These are phyloP conservation scores for Procambarus virginalis DNA, from an alignment of 1,140 invertebrate genomes.

Conservation along the genomic window DNA sequence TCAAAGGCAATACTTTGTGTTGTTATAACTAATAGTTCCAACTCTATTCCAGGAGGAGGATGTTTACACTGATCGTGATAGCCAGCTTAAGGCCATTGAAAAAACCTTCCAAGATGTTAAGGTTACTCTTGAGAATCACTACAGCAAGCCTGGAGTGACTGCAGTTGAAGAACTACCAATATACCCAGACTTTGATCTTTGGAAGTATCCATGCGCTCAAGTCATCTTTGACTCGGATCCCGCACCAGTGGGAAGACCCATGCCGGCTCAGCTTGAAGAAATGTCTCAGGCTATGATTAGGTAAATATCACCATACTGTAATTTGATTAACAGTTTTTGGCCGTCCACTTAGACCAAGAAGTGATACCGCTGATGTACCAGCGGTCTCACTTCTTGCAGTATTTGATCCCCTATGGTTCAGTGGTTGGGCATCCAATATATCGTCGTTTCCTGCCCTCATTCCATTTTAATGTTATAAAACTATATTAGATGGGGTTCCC, in stretches of 20 bases:
- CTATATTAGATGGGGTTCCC: too few relatives aligned
- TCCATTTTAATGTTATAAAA: too few relatives aligned
- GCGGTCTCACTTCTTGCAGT: too few relatives aligned
- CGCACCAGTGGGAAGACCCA: conserved; percentile 85
- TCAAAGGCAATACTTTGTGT: too few relatives aligned
- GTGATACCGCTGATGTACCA: too few relatives aligned
- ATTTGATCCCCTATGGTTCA: too few relatives aligned
- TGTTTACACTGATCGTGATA: conserved; percentile 96
- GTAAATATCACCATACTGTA: conserved; percentile 73
- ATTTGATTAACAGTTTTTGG: background rate
- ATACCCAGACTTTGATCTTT: conserved; percentile 96
- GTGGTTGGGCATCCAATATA: too few relatives aligned
- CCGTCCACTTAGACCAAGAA: background rate
- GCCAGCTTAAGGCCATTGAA: conserved; percentile 97
- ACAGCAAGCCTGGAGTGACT: conserved; percentile 94
- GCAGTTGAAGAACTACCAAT: conserved; percentile 93
- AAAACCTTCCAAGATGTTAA: conserved; percentile 97
- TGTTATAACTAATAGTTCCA: background rate
- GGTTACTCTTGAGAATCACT: conserved; percentile 90
- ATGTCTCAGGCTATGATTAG: conserved; percentile 99
- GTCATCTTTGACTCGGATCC: conserved; percentile 99
- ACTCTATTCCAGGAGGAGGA: conserved; percentile 83
- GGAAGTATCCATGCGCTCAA: conserved; percentile 98
- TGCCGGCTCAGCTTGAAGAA: conserved; percentile 92
- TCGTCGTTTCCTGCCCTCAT: too few relatives aligned